Base-by-base conservation (phyloP, 2,888 invertebrate genomes). In the Tortricodes alternella region DNA sequence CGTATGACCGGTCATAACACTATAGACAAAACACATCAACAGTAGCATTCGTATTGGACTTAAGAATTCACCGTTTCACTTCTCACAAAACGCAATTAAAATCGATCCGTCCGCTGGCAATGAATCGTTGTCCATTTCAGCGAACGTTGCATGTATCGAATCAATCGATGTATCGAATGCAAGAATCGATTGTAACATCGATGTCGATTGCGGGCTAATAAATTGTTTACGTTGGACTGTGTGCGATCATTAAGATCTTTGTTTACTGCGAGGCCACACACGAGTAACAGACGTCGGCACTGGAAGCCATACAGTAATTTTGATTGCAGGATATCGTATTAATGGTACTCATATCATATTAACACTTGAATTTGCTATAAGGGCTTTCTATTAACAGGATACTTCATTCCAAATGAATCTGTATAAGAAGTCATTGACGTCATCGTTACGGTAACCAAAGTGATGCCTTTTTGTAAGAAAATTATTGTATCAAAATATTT, bases 281-380 rank as follows among this genome's bases (percentile, higher is more conserved):
- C 84, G 82, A 71, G 72, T 72, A 77, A 62, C 83, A 80, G 83
- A 77, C 82, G 67, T 79, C 76, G 76, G 62, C 61, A 50, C 48
- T 64, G 62, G 83, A 84, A 84, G 83, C 85, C 85, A 74, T 85
- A 82, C 75, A 64, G 74, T 66, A 73, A 77, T 82, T 56, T 86
- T 85, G 76, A 87, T 84, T 83, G 86, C 88, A 85, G 86, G 88
- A 89, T 85, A 87, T 85, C 80, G 82, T 78, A 80, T 83, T 84
- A 78, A 79, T 78, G 71, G 73, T 71, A 70, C 72, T 74, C 78
- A 83, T 85, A 83, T 84, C 80, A 80, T 76, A 83, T 83, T 82
- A 78, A 77, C 73, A 72, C 67, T 70, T 63, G 44, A 16, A 9
- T 34, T n/a, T 21, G 15, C 64, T 58, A 64, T 62, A 61, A 64